These are phyloP conservation scores for Mystacides longicornis DNA, from an alignment of 2,888 invertebrate genomes.

Conservation along the genomic window DNA sequence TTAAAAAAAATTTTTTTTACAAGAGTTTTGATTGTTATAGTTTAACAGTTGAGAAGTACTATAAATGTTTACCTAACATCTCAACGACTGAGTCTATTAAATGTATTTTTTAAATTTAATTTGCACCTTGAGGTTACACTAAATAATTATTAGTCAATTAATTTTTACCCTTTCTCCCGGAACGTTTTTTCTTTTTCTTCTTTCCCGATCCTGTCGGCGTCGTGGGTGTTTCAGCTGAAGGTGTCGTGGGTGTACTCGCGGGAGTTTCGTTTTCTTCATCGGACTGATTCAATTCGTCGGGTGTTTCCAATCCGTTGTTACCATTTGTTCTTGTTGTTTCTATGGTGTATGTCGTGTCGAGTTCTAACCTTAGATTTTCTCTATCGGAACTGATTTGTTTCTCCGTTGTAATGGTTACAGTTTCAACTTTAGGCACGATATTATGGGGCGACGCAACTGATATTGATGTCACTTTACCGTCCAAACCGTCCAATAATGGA, in stretches of 20 bases:
- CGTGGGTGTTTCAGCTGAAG: conserved; percentile 16
- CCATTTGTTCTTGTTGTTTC: conserved; percentile 14
- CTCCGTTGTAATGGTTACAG: conserved; percentile 34
- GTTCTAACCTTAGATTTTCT: conserved; percentile 19
- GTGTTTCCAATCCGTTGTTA: conserved; percentile 9
- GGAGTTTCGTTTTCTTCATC: conserved; percentile 21
- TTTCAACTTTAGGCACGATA: conserved; percentile 13
- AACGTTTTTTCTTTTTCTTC: conserved; percentile 24
- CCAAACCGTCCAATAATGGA: conserved; percentile 44
- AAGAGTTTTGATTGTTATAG: too few species aligned
- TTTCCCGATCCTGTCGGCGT: conserved; percentile 11
- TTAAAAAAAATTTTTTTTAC: too few species aligned
- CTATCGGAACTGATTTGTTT: conserved; percentile 28
- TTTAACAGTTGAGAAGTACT: too few species aligned
- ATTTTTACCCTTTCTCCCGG: conserved; percentile 17
- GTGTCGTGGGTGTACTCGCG: conserved; percentile 18
- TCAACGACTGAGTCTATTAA: too few species aligned
- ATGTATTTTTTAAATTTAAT: too few species aligned
- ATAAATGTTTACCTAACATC: too few species aligned
- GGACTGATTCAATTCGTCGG: conserved; percentile 19
- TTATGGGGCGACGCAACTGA: conserved; percentile 42
- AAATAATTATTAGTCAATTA: conserved; percentile 7
- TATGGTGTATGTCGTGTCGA: conserved; percentile 21
- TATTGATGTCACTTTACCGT: conserved; percentile 44
- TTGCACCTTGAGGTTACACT: neutral